phyloP scores from a whole-genome alignment of 2,888 invertebrate species.

The Caenorhabditis japonica region DNA sequence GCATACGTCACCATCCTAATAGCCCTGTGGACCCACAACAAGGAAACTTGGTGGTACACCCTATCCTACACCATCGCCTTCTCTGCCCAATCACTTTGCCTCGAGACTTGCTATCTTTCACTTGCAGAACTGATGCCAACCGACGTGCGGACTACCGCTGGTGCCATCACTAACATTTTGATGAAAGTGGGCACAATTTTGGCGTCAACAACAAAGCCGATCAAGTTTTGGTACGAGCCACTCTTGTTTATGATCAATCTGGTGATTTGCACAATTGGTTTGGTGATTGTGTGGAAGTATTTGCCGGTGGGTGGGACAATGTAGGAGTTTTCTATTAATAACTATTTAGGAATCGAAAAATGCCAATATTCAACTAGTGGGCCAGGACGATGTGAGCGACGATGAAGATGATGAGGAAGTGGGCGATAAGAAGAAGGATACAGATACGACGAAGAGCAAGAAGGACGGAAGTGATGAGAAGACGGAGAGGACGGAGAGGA shows the following conservation, averaged over 20 bases:
- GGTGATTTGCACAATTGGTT: constrained; percentile 13
- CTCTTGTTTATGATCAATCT: constrained; percentile 34
- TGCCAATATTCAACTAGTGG: constrained; percentile 32
- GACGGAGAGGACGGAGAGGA: constrained; percentile 13
- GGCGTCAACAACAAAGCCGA: constrained; percentile 41
- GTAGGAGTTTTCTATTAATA: background rate
- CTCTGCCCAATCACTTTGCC: constrained; percentile 28
- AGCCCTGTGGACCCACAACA: constrained; percentile 28
- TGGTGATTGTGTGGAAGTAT: constrained; percentile 23
- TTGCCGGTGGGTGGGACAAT: constrained; percentile 9
- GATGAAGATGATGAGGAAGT: background rate
- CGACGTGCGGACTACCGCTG: constrained; percentile 30
- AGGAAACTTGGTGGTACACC: constrained; percentile 38
- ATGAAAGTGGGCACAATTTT: constrained; percentile 39
- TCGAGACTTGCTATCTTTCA: constrained; percentile 38
- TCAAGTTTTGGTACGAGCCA: constrained; percentile 42
- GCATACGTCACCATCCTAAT: constrained; percentile 26
- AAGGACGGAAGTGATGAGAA: background rate
- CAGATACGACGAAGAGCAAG: background rate
- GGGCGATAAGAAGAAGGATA: background rate
- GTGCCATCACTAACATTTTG: constrained; percentile 29
- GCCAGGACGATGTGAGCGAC: constrained; percentile 27
- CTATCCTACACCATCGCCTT: constrained; percentile 33
- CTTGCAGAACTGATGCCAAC: constrained; percentile 46
- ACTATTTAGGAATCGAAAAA: constrained; percentile 30